Conservation (phyloP, 2,888 invertebrate genomes). For the Eupeodes luniger region DNA sequence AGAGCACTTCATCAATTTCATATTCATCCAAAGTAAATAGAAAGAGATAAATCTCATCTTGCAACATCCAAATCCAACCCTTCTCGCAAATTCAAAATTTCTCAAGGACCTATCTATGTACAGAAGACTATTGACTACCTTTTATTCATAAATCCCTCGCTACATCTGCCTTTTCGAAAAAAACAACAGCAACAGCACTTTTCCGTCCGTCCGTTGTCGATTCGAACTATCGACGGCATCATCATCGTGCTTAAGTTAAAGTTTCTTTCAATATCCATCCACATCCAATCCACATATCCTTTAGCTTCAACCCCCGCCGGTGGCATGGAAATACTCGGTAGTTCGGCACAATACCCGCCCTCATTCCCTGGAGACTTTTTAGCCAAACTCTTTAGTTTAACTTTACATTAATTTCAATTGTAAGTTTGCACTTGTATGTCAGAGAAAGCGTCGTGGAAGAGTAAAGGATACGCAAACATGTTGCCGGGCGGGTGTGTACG, state of each 20-base stretch:
- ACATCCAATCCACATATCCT: constrained; percentile 2
- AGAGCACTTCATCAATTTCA: constrained; percentile 76
- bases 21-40: constrained; percentile 70
- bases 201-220: neutral
- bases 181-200: neutral
- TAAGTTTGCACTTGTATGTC: constrained; percentile 77
- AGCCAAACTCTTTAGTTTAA: constrained; percentile 77
- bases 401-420: constrained; percentile 78
- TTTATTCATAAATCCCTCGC: constrained; percentile 56
- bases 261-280: constrained; percentile 25
- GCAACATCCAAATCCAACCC: constrained; percentile 23
- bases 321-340: constrained; percentile 17
- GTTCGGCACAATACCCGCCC: constrained; percentile 1
- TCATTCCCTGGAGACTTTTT: constrained; percentile 67
- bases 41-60: constrained; percentile 70
- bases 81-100: constrained; percentile 2
- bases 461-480: constrained; percentile 73
- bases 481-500: constrained; percentile 25
- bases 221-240: constrained; percentile 64
- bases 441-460: constrained; percentile 15
- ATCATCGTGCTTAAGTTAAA: constrained; percentile 40
- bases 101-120: constrained; percentile 12
- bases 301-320: constrained; percentile 8
- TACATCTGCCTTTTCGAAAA: constrained; percentile 62
- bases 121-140: neutral